Percentiles rank a stretch among this genome's conserved stretches.
phyloP scores from a whole-genome alignment of 2,113 vertebrate genomes.

The Nicator chloris region DNA sequence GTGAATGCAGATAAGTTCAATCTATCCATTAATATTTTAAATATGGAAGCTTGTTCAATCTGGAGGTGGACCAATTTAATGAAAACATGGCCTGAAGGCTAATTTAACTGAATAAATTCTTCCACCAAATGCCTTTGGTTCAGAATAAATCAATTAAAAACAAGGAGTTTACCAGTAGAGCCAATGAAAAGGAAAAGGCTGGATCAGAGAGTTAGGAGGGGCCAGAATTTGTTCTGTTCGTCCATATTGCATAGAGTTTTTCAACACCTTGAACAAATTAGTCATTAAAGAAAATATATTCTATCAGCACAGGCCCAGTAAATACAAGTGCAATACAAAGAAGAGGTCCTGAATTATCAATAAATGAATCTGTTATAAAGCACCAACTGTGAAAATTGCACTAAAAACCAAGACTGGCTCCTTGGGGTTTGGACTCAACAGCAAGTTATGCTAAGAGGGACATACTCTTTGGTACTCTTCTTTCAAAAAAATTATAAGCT shows the following conservation, averaged over 20 bases:
- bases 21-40: background rate
- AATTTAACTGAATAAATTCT: background rate
- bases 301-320: background rate
- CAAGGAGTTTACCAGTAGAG: background rate
- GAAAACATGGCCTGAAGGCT: background rate
- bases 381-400: background rate
- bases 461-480: background rate
- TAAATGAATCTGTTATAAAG: background rate
- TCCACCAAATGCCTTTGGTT: background rate
- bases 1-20: background rate
- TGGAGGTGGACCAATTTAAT: background rate
- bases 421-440: background rate
- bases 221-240: background rate
- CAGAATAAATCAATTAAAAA: background rate
- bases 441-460: background rate
- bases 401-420: background rate
- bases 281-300: background rate
- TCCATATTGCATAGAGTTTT: background rate
- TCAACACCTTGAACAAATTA: background rate
- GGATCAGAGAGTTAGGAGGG: background rate
- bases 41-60: background rate
- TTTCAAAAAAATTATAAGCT: background rate
- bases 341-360: background rate
- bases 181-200: background rate
- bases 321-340: background rate